Percentiles rank a stretch among this genome's conserved stretches.
Evolutionary conservation across 2,113 vertebrate genomes (phyloP).

Genomic region (Butorides virescens): DNA sequence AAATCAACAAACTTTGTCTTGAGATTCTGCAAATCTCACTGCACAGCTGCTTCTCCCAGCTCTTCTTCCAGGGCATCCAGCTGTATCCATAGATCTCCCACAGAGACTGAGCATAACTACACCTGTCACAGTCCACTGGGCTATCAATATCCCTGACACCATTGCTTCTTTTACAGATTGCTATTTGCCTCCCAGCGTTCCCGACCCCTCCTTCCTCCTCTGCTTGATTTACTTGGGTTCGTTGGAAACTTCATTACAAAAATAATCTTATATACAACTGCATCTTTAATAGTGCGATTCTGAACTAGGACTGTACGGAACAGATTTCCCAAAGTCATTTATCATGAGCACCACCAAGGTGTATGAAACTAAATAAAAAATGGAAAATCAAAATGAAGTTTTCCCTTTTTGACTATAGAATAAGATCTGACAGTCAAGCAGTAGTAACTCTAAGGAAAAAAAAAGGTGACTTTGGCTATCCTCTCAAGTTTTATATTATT

Average conservation of each 20-base stretch:
- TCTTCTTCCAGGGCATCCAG: constrained; percentile 17
- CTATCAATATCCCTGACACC: constrained; percentile 22
- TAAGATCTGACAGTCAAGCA: background rate
- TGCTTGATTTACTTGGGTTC: background rate
- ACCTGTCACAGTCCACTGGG: constrained; percentile 25
- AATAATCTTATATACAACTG: background rate
- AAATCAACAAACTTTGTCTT: background rate
- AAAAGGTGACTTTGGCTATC: background rate
- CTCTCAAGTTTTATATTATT: background rate
- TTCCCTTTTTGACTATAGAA: background rate
- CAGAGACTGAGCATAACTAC: constrained; percentile 9
- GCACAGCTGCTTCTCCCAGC: background rate
- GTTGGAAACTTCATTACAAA: background rate
- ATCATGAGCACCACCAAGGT: background rate
- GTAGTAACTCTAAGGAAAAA: background rate
- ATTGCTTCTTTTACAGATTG: constrained; percentile 8
- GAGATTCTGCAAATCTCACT: background rate
- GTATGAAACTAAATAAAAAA: background rate
- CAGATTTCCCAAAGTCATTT: background rate
- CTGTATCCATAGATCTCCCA: constrained; percentile 7
- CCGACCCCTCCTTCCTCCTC: background rate
- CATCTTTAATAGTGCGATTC: background rate
- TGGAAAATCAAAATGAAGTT: background rate
- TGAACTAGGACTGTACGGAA: background rate
- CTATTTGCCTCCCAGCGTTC: background rate